A percentile compares a stretch with the other conserved stretches of the same genome.
These are phyloP conservation scores for Metopolophium dirhodum DNA, from an alignment of 1,140 invertebrate genomes.

Conservation along the genomic window DNA sequence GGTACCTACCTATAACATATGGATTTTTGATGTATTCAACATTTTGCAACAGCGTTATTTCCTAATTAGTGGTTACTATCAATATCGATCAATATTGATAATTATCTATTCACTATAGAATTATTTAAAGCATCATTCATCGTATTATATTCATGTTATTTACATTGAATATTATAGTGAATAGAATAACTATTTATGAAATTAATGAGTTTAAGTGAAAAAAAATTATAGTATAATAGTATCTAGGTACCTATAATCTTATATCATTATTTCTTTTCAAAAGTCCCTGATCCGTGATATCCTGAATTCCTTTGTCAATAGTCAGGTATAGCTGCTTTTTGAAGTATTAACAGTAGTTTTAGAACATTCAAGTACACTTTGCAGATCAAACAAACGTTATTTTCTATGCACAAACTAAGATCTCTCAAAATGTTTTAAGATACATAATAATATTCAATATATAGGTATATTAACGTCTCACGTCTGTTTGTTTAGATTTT, in stretches of 20 bases:
- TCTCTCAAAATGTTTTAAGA: background rate
- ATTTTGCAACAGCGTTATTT: background rate
- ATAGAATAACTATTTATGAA: background rate
- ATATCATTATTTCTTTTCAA: background rate
- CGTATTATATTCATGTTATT: background rate
- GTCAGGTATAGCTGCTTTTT: background rate
- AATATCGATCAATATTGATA: no score
- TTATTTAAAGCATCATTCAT: background rate
- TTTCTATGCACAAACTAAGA: background rate
- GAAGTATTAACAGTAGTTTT: background rate
- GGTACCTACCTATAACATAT: no score
- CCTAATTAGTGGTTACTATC: background rate
- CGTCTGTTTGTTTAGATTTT: background rate
- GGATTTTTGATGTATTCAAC: no score
- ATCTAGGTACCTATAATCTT: background rate
- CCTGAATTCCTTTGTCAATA: background rate
- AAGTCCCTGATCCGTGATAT: background rate
- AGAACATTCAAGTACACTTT: background rate
- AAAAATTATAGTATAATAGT: background rate
- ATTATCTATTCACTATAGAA: background rate
- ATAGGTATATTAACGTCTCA: background rate
- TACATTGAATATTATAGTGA: background rate
- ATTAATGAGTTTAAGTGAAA: background rate
- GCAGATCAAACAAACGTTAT: background rate
- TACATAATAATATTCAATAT: background rate